phyloP scores from a whole-genome alignment of 1,140 invertebrate genomes.

The Scylla paramamosain region DNA sequence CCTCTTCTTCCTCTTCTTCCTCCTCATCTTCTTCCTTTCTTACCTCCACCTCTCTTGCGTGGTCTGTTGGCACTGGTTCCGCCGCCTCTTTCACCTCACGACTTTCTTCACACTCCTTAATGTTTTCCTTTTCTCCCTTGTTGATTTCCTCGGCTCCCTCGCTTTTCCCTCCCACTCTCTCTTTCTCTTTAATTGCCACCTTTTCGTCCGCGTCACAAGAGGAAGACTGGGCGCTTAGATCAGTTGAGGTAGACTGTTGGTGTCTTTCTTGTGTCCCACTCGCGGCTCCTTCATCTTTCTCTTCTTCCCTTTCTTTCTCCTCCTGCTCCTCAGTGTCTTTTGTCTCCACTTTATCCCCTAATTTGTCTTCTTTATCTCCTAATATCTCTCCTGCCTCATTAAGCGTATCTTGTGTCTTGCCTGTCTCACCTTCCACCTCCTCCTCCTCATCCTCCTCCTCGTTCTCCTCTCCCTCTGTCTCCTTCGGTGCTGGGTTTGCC shows the following conservation, averaged over 20 bases:
- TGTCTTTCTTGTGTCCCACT: background rate
- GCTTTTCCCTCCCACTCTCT: background rate
- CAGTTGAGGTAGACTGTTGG: slow-evolving; percentile 37
- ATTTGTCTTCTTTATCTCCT: slow-evolving; percentile 29
- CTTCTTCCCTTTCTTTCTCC: background rate
- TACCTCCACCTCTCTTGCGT: background rate
- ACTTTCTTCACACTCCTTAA: background rate
- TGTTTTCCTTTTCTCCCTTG: slow-evolving; percentile 15
- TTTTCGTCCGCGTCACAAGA: slow-evolving; percentile 45
- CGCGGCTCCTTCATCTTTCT: background rate
- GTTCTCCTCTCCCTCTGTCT: background rate
- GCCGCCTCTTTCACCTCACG: background rate
- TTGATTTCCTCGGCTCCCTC: background rate
- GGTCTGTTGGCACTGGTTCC: background rate
- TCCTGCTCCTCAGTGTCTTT: background rate
- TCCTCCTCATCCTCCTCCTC: slow-evolving; percentile 35
- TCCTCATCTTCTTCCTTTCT: slow-evolving; percentile 41
- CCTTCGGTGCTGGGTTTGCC: background rate
- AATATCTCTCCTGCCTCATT: background rate
- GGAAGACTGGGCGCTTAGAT: background rate
- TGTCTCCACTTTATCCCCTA: background rate
- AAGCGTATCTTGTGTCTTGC: background rate
- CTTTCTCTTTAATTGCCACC: background rate
- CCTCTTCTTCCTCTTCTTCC: slow-evolving; percentile 68
- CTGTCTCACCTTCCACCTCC: no score